phyloP scores from a whole-genome alignment of 2,113 vertebrate species.

The human region DNA sequence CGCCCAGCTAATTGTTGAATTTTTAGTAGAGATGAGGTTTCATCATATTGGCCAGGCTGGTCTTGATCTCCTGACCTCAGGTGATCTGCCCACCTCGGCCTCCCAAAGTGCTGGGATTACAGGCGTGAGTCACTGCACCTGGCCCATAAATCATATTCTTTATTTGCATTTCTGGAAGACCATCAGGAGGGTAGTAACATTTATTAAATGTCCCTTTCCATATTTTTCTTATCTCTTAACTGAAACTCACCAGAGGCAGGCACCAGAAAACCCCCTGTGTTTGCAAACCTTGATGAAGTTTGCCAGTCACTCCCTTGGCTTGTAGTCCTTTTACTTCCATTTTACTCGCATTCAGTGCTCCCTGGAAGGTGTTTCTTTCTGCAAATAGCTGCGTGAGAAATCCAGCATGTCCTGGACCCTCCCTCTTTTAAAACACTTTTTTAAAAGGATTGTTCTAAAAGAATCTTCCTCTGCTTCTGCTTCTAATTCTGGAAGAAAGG shows the following conservation, averaged over 20 bases:
- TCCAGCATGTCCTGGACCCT: not conserved
- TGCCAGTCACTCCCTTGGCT: accelerated
- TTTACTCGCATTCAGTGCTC: accelerated
- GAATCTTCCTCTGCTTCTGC: not conserved
- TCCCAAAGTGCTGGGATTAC: too few relatives aligned
- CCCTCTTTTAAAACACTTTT: not conserved
- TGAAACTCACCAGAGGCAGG: not conserved
- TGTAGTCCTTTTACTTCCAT: not conserved
- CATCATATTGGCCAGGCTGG: too few relatives aligned
- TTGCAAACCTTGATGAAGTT: not conserved
- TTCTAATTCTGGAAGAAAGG: not conserved
- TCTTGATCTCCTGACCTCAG: too few relatives aligned
- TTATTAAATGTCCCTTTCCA: not conserved
- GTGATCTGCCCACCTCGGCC: too few relatives aligned
- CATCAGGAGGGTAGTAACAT: accelerated
- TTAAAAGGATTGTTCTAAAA: not conserved
- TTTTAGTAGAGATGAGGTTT: too few relatives aligned
- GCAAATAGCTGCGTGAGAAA: not conserved
- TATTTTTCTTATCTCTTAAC: not conserved
- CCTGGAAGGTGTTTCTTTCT: not conserved
- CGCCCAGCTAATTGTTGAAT: too few relatives aligned
- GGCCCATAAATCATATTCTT: not conserved
- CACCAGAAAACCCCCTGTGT: too few relatives aligned
- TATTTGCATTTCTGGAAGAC: not conserved
- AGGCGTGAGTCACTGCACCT: too few relatives aligned